A percentile compares a stretch with the other conserved stretches of the same genome.
Evolutionary conservation across 1,140 invertebrate species (phyloP).

Genomic region (Druon quercuslanigerum): DNA sequence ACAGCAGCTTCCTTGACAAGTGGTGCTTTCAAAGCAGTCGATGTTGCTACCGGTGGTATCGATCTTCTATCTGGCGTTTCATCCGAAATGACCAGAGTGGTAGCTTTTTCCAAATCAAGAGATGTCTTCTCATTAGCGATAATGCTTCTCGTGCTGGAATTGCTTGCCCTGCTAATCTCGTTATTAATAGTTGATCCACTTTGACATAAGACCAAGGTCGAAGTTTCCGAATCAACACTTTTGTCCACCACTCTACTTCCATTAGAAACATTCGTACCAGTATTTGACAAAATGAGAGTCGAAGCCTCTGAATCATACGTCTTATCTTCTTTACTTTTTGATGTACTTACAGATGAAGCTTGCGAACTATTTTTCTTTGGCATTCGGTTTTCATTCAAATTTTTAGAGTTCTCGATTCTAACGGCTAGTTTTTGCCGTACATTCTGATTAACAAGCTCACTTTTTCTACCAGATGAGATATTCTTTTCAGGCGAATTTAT

Average conservation of each 20-base stretch:
- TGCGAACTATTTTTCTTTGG: neutral
- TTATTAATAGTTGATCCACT: neutral
- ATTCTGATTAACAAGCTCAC: neutral
- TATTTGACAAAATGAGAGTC: constrained; percentile 14
- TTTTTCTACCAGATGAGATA: neutral
- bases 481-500: constrained; percentile 14
- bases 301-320: constrained; percentile 30
- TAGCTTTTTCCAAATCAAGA: neutral
- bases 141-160: neutral
- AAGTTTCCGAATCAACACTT: neutral
- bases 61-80: too few relatives aligned
- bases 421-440: neutral
- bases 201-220: neutral
- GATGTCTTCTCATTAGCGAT: neutral
- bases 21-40: too few relatives aligned
- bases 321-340: neutral
- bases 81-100: neutral
- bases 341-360: constrained; percentile 31
- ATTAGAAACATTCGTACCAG: neutral
- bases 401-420: neutral
- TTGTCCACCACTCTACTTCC: neutral
- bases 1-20: neutral
- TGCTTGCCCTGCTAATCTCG: neutral
- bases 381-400: neutral
- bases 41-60: too few relatives aligned